Conservation (phyloP, 1,140 invertebrate genomes). For the Rhyzopertha dominica region DNA sequence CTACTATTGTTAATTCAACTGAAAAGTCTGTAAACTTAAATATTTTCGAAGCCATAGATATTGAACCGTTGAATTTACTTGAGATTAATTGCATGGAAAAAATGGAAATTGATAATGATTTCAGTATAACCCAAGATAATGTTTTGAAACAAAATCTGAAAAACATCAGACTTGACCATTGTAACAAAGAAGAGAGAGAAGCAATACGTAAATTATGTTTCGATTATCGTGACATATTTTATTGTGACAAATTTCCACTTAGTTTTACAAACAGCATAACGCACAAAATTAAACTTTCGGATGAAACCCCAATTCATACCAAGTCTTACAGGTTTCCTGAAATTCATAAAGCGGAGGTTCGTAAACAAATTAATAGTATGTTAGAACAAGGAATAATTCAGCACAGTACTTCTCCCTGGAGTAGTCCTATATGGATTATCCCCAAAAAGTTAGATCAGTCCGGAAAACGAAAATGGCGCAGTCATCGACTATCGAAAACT, state of each 20-base stretch:
- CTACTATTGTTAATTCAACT: too few relatives aligned
- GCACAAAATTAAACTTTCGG: constrained; percentile 32
- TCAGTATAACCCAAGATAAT: too few relatives aligned
- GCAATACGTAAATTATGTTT: constrained; percentile 17
- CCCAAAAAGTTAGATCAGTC: constrained; percentile 43
- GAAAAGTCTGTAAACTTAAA: too few relatives aligned
- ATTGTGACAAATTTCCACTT: constrained; percentile 22
- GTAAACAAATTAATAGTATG: constrained; percentile 44
- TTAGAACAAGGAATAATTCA: constrained; percentile 43
- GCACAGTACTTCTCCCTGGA: constrained; percentile 36
- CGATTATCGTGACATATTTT: constrained; percentile 29
- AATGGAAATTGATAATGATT: too few relatives aligned
- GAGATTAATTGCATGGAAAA: too few relatives aligned
- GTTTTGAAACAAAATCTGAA: too few relatives aligned
- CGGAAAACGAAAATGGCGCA: constrained; percentile 41
- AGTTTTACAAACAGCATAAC: constrained; percentile 18
- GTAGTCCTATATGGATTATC: constrained; percentile 41
- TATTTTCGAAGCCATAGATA: too few relatives aligned
- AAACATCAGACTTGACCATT: constrained; percentile 22
- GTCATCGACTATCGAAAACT: constrained; percentile 44
- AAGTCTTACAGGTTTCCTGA: constrained; percentile 41
- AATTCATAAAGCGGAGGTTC: constrained; percentile 42
- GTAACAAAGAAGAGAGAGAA: constrained; percentile 24
- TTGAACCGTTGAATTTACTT: too few relatives aligned
- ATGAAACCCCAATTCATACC: constrained; percentile 26